Conservation (phyloP, 2,113 vertebrate genomes). For the Marmota monax region DNA sequence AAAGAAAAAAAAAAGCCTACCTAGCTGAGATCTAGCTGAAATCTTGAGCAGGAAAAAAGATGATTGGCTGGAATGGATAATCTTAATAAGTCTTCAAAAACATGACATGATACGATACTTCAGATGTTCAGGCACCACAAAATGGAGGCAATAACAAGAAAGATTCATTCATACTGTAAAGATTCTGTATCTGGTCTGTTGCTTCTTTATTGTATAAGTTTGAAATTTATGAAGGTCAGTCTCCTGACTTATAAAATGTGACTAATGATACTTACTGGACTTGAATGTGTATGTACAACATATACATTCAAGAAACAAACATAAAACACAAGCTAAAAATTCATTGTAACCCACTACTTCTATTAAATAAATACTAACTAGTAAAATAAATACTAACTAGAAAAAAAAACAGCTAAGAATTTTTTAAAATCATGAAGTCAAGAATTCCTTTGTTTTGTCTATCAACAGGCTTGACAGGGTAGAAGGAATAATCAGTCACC, state of each 20-base stretch:
- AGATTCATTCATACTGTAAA: not conserved
- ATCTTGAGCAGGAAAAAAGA: not conserved
- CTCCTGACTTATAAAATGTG: not conserved
- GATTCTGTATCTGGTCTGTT: not conserved
- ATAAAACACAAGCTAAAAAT: not conserved
- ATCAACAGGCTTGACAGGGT: not conserved
- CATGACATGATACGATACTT: not conserved
- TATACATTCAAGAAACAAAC: not conserved
- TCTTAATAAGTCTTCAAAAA: not conserved
- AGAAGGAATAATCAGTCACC: not conserved
- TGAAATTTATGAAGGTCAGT: not conserved
- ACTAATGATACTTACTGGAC: not conserved
- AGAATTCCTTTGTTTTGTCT: not conserved
- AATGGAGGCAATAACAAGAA: not conserved
- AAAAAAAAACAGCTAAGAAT: not conserved
- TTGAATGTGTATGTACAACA: not conserved
- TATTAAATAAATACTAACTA: not conserved
- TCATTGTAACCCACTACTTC: not conserved
- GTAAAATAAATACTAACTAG: not conserved
- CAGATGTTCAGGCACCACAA: not conserved
- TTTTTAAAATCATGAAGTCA: not conserved
- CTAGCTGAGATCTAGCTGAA: not conserved
- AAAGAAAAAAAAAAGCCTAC: not conserved
- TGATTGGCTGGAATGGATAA: not conserved
- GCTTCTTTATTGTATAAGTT: not conserved